phyloP scores from a whole-genome alignment of 2,888 invertebrate species.

The Clanis bilineata region DNA sequence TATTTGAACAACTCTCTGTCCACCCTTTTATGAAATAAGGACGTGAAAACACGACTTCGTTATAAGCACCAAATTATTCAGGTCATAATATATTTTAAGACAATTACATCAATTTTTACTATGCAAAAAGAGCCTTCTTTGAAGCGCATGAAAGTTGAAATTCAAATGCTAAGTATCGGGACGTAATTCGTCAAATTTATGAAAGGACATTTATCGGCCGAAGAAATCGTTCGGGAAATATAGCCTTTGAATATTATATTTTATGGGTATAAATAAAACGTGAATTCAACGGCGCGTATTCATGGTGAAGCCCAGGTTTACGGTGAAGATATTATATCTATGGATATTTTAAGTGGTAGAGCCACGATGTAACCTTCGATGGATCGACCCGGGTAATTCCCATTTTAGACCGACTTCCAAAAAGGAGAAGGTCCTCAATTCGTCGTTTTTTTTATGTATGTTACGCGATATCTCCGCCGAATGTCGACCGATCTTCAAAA shows the following conservation, averaged over 20 bases:
- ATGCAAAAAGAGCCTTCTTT: background rate
- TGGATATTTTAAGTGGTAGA: background rate
- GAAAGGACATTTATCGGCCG: slow-evolving; percentile 48
- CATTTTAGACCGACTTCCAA: too few relatives aligned
- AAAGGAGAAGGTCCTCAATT: too few relatives aligned
- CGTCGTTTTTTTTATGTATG: too few relatives aligned
- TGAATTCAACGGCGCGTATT: slow-evolving; percentile 21
- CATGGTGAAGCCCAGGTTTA: slow-evolving; percentile 5
- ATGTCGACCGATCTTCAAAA: too few relatives aligned
- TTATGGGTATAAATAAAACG: slow-evolving; percentile 38
- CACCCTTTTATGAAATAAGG: slow-evolving; percentile 15
- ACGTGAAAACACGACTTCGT: slow-evolving; percentile 19
- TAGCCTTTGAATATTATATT: slow-evolving; percentile 45
- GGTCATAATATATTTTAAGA: slow-evolving; percentile 39
- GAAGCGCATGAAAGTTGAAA: background rate
- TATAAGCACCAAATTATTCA: slow-evolving; percentile 40
- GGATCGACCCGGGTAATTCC: too few relatives aligned
- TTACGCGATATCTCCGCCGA: too few relatives aligned
- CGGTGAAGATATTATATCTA: slow-evolving; percentile 19
- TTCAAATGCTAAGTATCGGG: background rate
- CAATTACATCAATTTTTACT: slow-evolving; percentile 16
- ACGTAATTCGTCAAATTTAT: slow-evolving; percentile 45
- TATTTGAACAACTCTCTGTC: slow-evolving; percentile 7
- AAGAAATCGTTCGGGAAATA: slow-evolving; percentile 42
- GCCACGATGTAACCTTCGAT: too few relatives aligned